Evolutionary conservation across 2,113 vertebrate species (phyloP), one percentile per base, ranked within the genome.

Genomic region (Peromyscus maniculatus): DNA sequence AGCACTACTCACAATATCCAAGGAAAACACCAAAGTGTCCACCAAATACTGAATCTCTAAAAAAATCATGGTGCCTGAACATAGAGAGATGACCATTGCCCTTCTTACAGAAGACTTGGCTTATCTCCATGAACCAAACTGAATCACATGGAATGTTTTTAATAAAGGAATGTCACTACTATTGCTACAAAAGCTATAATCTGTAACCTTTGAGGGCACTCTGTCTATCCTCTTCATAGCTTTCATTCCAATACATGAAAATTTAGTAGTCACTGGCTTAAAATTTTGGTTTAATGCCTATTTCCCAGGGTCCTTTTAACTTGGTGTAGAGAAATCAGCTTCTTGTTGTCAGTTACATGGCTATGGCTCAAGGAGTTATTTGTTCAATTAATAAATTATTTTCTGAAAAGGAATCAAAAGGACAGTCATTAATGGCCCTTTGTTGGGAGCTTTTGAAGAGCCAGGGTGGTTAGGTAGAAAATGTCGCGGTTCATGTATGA

Each of bases 351-450:
- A 84, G 33, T 15, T 19, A 87, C 62, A 49, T 36, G 46, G 15
- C 59, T 12, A 17, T 26, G 80, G 2, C 16, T 91, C 72, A 84
- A 72, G 75, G 36, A 84, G 7, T 90, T 67, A 46, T 57, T 79
- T 79, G 1, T 62, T 84, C 75, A 94, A 55, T 49, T 67, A 62
- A 94, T 86, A 59, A 93, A 78, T 62, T 62, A 78, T 74, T 94
- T 52, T 46, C 22, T 80, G 46, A 43, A 78, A 95, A 84, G 46
- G 7, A 94, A 77, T 77, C 11, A 91, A 89, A 84, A 62, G 4
- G 36, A 75, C 7, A n/a, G 22, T 62, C 64, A 86, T 55, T 13
- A 26, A 59, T 10, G n/a, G 3, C 15, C 26, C 49, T 75, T 83
- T 43, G 28, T 46, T 49, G 72, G 21, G 64, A 83, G 9, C 59